phyloP scores from a whole-genome alignment of 2,888 invertebrate genomes.

The Abscondita cerata region DNA sequence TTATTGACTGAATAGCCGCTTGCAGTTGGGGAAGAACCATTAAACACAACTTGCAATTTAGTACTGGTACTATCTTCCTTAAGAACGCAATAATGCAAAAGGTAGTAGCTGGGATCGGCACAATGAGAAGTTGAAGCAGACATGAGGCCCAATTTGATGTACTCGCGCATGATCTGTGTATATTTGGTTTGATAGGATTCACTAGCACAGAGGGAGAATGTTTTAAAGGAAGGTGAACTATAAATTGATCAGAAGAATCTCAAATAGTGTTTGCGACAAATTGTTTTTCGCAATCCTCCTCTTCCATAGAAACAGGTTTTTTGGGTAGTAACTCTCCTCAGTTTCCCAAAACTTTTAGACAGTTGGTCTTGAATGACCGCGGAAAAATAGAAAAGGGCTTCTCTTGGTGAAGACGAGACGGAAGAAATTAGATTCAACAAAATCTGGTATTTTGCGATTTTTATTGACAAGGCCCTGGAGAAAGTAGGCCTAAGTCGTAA shows the following conservation, averaged over 20 bases:
- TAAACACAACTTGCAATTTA: conserved; percentile 13
- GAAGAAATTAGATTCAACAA: conserved; percentile 15
- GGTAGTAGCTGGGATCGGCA: no score
- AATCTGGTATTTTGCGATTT: conserved; percentile 24
- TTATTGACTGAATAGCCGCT: neutral
- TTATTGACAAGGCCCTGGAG: conserved; percentile 3
- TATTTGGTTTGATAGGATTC: conserved; percentile 30
- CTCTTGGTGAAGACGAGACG: neutral
- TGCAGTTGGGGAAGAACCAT: neutral
- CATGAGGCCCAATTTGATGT: conserved; percentile 15
- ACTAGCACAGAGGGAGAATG: conserved; percentile 24
- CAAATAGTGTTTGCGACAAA: conserved; percentile 36
- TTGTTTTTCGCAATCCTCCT: conserved; percentile 39
- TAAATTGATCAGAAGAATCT: conserved; percentile 39
- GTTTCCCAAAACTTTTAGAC: no score
- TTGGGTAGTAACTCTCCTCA: neutral
- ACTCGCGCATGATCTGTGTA: conserved; percentile 17
- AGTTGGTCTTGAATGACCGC: no score
- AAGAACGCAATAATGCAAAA: conserved; percentile 50
- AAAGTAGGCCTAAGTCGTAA: conserved; percentile 20
- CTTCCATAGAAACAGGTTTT: conserved; percentile 9
- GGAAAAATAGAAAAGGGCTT: neutral
- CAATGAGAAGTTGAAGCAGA: conserved; percentile 1
- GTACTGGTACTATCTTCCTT: conserved; percentile 31
- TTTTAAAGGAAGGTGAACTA: conserved; percentile 42